Base-by-base conservation (phyloP, 1,140 invertebrate species). In the Drosophila subpulchrella region DNA sequence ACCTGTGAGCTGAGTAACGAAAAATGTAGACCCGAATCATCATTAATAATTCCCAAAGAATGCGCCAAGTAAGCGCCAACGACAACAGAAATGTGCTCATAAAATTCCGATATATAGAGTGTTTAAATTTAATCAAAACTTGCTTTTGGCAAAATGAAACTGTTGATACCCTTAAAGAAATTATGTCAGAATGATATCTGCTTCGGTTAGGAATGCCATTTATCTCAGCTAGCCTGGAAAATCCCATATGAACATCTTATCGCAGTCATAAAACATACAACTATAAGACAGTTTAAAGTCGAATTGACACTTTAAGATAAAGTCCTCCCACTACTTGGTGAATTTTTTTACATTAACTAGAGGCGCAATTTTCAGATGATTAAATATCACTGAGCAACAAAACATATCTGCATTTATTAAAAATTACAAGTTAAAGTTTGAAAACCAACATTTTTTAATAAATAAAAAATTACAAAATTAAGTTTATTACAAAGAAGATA, bases 11-110 rank as follows among this genome's bases (percentile, higher is more conserved):
- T 36, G 7, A 38, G n/a, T 50, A 53, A 36, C 41, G 20, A 50
- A 50, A 42, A 44, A 36, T 41, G 6, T 27, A 75, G 58, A 67
- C 34, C 56, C 47, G 34, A 56, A 66, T 34, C 63, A 61, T 68
- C 83, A 75, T 80, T 78, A 70, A 81, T 60, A 63, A 73, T 73
- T 61, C 75, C 75, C 27, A 48, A 62, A 63, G 81, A 84, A 72
- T 79, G 61, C 57, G 56, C 36, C 75, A 56, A 75, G 56, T 75
- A 57, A 81, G 56, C 81, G 80, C 62, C 59, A 71, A 74, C 59
- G 67, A 59, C 54, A 70, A 59, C 44, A 62, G 7, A 60, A 48
- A 56, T 65, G 47, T 46, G 63, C 51, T 66, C 42, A 74, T 66
- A 67, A 66, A 68, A 58, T 34, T 72, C 24, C 46, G 53, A 73